These are phyloP conservation scores for Tipula unca DNA, from an alignment of 2,888 invertebrate species.

Conservation along the genomic window DNA sequence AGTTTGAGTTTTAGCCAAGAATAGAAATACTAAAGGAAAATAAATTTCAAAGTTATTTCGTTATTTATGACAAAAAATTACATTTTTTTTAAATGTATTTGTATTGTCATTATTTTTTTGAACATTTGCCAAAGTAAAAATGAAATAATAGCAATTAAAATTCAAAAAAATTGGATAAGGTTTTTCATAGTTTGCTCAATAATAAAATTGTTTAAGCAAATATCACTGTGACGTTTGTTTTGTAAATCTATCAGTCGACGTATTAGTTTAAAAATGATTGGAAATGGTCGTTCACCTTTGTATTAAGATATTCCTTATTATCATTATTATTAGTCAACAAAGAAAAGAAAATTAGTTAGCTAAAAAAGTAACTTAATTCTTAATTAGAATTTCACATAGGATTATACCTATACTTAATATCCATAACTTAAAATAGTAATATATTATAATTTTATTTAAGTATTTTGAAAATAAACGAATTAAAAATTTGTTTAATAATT, in stretches of 20 bases:
- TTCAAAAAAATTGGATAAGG: neutral
- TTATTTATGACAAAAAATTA: neutral
- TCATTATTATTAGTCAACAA: too few relatives aligned
- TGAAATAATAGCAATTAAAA: neutral
- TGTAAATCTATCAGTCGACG: neutral
- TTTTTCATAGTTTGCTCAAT: neutral
- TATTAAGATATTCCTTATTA: too few relatives aligned
- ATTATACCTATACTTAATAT: too few relatives aligned
- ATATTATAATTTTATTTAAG: too few relatives aligned
- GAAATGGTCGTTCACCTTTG: too few relatives aligned
- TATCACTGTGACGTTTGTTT: neutral
- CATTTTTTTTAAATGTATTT: neutral
- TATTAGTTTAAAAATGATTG: too few relatives aligned
- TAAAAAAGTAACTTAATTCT: too few relatives aligned
- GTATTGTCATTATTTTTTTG: conserved; percentile 1
- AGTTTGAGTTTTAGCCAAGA: neutral
- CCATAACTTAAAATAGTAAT: too few relatives aligned
- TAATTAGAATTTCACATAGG: too few relatives aligned
- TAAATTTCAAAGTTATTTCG: neutral
- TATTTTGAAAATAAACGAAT: too few relatives aligned
- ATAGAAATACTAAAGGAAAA: neutral
- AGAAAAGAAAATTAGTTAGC: too few relatives aligned
- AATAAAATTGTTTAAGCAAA: neutral
- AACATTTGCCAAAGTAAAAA: neutral
- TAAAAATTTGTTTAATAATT: too few relatives aligned